Conservation (phyloP, 2,888 invertebrate species). For the Pherbina coryleti region DNA sequence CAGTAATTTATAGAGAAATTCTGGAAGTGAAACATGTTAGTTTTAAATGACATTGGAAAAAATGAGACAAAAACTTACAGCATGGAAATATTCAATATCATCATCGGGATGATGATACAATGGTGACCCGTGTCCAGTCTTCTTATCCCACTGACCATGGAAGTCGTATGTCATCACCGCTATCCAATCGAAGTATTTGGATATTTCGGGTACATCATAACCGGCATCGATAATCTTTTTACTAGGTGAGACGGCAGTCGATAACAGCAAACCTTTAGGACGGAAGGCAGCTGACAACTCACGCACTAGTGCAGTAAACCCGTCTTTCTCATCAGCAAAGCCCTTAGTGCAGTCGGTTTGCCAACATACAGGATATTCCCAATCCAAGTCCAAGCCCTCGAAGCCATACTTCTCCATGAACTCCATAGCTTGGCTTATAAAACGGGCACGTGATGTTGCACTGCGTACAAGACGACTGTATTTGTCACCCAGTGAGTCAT, state of each 20-base stretch:
- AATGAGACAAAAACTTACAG: constrained; percentile 76
- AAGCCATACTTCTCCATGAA: constrained; percentile 86
- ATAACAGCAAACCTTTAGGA: constrained; percentile 79
- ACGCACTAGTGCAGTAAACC: constrained; percentile 80
- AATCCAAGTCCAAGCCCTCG: constrained; percentile 94
- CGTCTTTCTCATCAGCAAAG: constrained; percentile 84
- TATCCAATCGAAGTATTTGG: constrained; percentile 86
- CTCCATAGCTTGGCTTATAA: constrained; percentile 80
- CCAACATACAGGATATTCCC: constrained; percentile 86
- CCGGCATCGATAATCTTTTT: constrained; percentile 89
- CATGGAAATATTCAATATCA: constrained; percentile 84
- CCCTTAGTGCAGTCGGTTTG: constrained; percentile 89
- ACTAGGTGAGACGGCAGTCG: constrained; percentile 89
- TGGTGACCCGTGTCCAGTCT: constrained; percentile 91
- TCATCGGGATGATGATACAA: constrained; percentile 86
- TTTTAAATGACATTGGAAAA: not conserved
- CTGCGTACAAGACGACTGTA: constrained; percentile 87
- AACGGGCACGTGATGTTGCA: constrained; percentile 78
- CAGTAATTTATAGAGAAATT: constrained; percentile 91
- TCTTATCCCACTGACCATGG: constrained; percentile 93
- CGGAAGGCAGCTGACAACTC: constrained; percentile 79
- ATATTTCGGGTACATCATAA: constrained; percentile 83
- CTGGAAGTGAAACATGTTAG: constrained; percentile 65
- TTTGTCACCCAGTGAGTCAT: constrained; percentile 91
- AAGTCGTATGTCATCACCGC: constrained; percentile 94